Evolutionary conservation across 2,797 vertebrate species (phyloP).

Genomic region (Phataginus tricuspis): DNA sequence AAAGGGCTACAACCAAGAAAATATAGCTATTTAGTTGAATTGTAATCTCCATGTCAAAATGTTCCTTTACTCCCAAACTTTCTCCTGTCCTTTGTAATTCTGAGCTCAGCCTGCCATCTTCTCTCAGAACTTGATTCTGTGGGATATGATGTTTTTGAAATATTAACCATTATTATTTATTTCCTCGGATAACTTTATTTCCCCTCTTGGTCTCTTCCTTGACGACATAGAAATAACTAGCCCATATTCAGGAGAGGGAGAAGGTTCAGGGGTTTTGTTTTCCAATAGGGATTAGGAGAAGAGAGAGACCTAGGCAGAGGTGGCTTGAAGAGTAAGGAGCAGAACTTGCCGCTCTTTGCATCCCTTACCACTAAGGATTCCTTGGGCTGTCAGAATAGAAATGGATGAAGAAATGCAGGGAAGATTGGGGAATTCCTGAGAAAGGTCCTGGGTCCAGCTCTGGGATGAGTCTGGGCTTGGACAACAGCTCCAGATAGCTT

Average conservation of each 20-base stretch:
- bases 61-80: background rate
- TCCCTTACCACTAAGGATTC: background rate
- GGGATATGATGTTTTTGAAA: background rate
- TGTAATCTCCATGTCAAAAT: background rate
- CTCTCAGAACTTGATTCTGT: background rate
- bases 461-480: background rate
- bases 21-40: background rate
- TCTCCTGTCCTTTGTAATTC: background rate
- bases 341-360: background rate
- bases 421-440: background rate
- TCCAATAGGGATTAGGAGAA: background rate
- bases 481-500: background rate
- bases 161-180: background rate
- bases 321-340: background rate
- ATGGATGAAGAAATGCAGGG: background rate
- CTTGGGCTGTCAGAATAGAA: background rate
- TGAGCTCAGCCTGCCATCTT: background rate
- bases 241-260: background rate
- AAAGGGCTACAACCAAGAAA: conserved; percentile 10
- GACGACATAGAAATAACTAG: background rate
- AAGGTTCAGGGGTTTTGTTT: background rate
- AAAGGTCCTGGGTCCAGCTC: background rate
- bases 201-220: background rate
- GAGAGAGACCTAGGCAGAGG: background rate
- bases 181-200: background rate